Evolutionary conservation across 2,888 invertebrate species (phyloP).

Genomic region (Cepaea hortensis): DNA sequence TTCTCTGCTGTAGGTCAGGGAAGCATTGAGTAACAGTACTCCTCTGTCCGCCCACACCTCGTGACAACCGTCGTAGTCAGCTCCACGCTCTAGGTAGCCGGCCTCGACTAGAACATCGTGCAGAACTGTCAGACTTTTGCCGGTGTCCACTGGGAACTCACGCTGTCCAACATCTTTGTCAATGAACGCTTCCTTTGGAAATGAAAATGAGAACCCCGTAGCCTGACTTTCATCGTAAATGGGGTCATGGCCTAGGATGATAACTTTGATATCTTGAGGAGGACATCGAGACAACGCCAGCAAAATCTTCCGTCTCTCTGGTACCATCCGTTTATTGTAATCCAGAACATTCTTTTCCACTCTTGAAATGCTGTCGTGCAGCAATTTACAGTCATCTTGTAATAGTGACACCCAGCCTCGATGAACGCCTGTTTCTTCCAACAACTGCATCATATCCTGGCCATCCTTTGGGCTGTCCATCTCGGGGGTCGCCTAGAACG

Average conservation of each 20-base stretch:
- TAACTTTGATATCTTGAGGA: not conserved
- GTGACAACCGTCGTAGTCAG: not conserved
- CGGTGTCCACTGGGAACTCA: not conserved
- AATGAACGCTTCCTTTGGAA: not conserved
- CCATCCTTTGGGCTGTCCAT: too few relatives aligned
- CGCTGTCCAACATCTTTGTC: not conserved
- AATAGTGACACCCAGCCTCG: too few relatives aligned
- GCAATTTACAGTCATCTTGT: too few relatives aligned
- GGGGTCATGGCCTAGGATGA: not conserved
- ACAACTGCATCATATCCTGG: too few relatives aligned
- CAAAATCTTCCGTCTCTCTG: too few relatives aligned
- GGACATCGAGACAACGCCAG: too few relatives aligned
- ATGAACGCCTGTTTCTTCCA: too few relatives aligned
- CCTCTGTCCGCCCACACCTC: not conserved
- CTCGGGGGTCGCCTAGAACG: too few relatives aligned
- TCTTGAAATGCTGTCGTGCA: too few relatives aligned
- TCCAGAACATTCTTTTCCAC: too few relatives aligned
- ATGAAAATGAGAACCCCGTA: not conserved
- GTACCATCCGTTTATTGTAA: too few relatives aligned
- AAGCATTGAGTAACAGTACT: not conserved
- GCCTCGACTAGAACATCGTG: not conserved
- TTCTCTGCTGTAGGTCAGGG: not conserved
- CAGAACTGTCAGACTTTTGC: not conserved
- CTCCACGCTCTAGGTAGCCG: not conserved
- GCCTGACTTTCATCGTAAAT: not conserved